Base-by-base conservation (phyloP, 2,113 vertebrate genomes). In the Platysteira castanea region DNA sequence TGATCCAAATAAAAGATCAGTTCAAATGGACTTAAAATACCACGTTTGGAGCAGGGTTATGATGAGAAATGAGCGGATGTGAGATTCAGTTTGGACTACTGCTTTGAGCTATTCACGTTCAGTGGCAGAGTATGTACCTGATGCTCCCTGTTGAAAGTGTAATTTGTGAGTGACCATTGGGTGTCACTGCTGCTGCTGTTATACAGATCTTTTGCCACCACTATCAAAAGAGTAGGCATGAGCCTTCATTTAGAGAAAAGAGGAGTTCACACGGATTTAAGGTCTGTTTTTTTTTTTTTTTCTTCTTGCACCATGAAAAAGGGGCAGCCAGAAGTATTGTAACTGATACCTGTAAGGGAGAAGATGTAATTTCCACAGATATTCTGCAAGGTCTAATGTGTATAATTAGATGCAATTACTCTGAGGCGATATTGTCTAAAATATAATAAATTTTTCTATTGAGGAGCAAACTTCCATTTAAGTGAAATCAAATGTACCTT, bases 401-500 rank as follows among this genome's bases (percentile, higher is more conserved):
- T 52, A 35, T 57, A 65, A 31, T 64, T 93, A 96, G 93, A 84
- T 77, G 39, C 4, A 52, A 81, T 79, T 95, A 31, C 50, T 93
- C 59, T 94, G 69, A 57, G 71, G 68, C 85, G 53, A 86, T 93
- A 92, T 47, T 37, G 42, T 89, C 49, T 92, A 87, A 92, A 87
- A 93, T 95, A 91, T 70, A 47, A 94, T 81, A 46, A 33, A 22
- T 91, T 94, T 95, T 96, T 93, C 73, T 60, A 92, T 90, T 79
- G 80, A 52, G 64, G 85, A 96, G 86, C n/a, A 92, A 82, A 95
- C 96, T 96, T 96, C 81, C 74, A 77, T 33, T 70, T 89, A 85
- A 93, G 17, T 86, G 63, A 94, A 96, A 93, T 96, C 89, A 96
- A 94, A 81, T 13, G 7, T 15, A 46, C 41, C 24, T 92, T 97